Evolutionary conservation across 2,888 invertebrate genomes (phyloP).

Genomic region (Drosophila eohydei): DNA sequence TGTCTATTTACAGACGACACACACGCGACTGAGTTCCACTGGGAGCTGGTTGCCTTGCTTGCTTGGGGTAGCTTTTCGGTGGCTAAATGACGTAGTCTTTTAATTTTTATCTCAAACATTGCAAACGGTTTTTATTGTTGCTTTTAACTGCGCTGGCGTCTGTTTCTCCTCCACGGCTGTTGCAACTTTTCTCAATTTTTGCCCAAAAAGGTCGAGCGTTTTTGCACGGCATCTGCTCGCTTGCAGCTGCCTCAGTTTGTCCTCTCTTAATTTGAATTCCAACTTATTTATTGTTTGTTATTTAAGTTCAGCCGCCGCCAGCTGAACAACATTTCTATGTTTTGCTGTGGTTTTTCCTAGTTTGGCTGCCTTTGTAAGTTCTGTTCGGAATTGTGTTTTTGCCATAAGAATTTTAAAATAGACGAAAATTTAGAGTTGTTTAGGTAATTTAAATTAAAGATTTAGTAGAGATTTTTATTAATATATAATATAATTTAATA

Average conservation of each 20-base stretch:
- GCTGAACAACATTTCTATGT: conserved; percentile 18
- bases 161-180: conserved; percentile 60
- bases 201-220: conserved; percentile 62
- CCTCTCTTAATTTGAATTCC: conserved; percentile 72
- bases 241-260: not conserved
- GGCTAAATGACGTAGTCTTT: conserved; percentile 82
- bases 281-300: conserved; percentile 57
- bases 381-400: not conserved
- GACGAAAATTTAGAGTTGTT: not conserved
- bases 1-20: conserved; percentile 80
- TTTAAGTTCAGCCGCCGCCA: conserved; percentile 36
- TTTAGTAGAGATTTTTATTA: too few species aligned
- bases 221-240: conserved; percentile 67
- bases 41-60: conserved; percentile 18
- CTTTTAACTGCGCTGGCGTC: conserved; percentile 77
- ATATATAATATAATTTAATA: too few species aligned
- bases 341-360: conserved; percentile 2
- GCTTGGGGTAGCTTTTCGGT: conserved; percentile 49
- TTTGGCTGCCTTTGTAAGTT: conserved; percentile 21
- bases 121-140: conserved; percentile 79
- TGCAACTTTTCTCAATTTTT: conserved; percentile 78
- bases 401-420: not conserved
- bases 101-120: conserved; percentile 83
- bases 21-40: conserved; percentile 50
- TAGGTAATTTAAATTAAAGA: not conserved